These are phyloP conservation scores for Sylvilagus floridanus DNA, from an alignment of 2,797 vertebrate species.

Conservation along the genomic window DNA sequence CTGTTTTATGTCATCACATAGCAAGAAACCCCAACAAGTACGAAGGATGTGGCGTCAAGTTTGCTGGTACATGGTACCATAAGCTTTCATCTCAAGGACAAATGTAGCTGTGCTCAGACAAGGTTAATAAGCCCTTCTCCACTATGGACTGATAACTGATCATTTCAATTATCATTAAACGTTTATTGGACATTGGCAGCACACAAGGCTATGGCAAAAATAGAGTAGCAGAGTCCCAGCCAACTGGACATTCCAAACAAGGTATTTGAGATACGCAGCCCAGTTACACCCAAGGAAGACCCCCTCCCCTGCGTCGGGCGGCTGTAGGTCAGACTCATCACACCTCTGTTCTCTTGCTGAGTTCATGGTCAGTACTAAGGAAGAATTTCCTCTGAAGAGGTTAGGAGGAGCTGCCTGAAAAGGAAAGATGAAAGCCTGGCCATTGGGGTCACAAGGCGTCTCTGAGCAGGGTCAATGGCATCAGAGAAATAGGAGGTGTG, in stretches of 20 bases:
- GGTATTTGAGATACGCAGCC: neutral
- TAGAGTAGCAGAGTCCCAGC: conserved; percentile 25
- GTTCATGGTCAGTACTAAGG: neutral
- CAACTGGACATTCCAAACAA: conserved; percentile 60
- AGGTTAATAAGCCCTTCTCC: conserved; percentile 39
- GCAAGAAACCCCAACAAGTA: neutral
- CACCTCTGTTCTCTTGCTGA: neutral
- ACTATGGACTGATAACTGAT: conserved; percentile 51
- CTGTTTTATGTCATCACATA: neutral
- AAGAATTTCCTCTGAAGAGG: neutral
- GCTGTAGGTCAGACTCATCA: neutral
- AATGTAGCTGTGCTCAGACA: neutral
- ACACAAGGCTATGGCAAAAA: conserved; percentile 14
- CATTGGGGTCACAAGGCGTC: neutral
- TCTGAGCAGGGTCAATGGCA: neutral
- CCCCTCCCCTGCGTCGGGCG: neutral
- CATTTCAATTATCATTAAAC: conserved; percentile 65
- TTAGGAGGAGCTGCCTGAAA: neutral
- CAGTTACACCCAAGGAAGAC: neutral
- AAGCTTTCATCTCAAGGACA: conserved; percentile 21
- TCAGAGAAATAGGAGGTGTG: neutral
- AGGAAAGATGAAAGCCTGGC: neutral
- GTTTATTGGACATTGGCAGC: conserved; percentile 43
- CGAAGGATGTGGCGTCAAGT: neutral
- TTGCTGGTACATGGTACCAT: neutral